Evolutionary conservation across 2,113 vertebrate genomes (phyloP).

Genomic region (Plecotus auritus): DNA sequence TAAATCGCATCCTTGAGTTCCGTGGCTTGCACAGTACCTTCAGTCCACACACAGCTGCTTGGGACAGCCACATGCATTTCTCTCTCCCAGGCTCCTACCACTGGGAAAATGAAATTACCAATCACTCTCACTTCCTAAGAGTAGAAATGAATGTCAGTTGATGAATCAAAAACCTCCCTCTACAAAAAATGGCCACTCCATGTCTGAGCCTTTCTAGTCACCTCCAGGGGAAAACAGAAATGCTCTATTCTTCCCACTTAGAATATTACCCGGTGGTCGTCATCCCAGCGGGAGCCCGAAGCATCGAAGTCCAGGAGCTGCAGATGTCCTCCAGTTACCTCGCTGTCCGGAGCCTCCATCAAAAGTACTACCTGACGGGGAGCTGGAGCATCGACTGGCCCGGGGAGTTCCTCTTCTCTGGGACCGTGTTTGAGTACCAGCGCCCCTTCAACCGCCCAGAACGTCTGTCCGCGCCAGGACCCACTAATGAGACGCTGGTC

Average conservation of each 20-base stretch:
- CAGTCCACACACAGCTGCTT: not conserved
- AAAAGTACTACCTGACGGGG: constrained; percentile 91
- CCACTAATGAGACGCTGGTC: constrained; percentile 96
- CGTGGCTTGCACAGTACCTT: not conserved
- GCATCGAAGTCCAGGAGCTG: constrained; percentile 89
- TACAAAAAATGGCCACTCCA: not conserved
- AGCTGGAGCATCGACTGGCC: constrained; percentile 98
- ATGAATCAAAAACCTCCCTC: not conserved
- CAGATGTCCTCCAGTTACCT: constrained; percentile 92
- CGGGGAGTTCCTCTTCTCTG: constrained; percentile 91
- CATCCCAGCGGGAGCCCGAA: constrained; percentile 90
- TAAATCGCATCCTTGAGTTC: not conserved
- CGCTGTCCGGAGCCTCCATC: constrained; percentile 87
- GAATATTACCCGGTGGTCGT: constrained; percentile 93
- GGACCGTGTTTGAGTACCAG: constrained; percentile 92
- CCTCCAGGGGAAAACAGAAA: fast-evolving
- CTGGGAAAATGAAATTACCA: not conserved
- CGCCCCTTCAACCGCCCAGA: constrained; percentile 90
- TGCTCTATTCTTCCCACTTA: constrained; percentile 60
- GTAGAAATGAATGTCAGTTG: not conserved
- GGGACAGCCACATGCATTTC: not conserved
- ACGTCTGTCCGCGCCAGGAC: constrained; percentile 89
- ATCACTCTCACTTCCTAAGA: not conserved
- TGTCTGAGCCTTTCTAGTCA: not conserved
- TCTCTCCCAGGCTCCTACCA: not conserved